A percentile compares a stretch with the other conserved stretches of the same genome.
Evolutionary conservation across 1,140 invertebrate genomes (phyloP).

Genomic region (Anthonomus grandis): DNA sequence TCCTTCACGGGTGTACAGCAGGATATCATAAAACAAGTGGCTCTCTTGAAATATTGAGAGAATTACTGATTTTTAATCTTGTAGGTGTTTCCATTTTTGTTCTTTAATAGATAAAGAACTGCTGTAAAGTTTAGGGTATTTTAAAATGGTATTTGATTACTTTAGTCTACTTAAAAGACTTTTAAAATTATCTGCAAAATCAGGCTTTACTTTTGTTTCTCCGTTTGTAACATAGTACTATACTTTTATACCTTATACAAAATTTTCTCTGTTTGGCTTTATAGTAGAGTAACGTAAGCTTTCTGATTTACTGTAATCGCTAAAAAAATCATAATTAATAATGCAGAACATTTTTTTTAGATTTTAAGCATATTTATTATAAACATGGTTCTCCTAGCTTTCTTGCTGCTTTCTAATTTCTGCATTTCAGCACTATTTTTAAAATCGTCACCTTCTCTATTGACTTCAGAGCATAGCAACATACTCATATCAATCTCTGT

Average conservation of each 20-base stretch:
- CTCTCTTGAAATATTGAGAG: too few species aligned
- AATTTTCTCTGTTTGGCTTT: background rate
- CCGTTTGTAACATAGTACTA: background rate
- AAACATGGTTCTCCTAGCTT: too few species aligned
- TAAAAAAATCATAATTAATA: too few species aligned
- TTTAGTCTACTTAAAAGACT: background rate
- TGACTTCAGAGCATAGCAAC: too few species aligned
- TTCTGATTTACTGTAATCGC: background rate
- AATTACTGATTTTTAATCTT: too few species aligned
- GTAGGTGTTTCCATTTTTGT: background rate
- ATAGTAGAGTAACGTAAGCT: background rate
- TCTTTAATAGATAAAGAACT: background rate
- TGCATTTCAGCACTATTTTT: too few species aligned
- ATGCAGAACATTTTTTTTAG: too few species aligned
- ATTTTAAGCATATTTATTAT: too few species aligned
- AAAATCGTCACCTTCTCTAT: too few species aligned
- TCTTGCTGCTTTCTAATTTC: too few species aligned
- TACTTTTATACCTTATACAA: background rate
- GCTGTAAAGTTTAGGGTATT: background rate
- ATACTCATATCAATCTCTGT: too few species aligned
- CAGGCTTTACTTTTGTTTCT: slow-evolving; percentile 1
- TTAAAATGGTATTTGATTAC: background rate
- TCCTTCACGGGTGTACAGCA: background rate
- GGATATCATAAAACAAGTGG: background rate
- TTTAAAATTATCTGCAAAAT: background rate